Percentiles rank a stretch among this genome's conserved stretches.
Evolutionary conservation across 2,797 vertebrate genomes (phyloP).

Genomic region (Rhinatrema bivittatum): DNA sequence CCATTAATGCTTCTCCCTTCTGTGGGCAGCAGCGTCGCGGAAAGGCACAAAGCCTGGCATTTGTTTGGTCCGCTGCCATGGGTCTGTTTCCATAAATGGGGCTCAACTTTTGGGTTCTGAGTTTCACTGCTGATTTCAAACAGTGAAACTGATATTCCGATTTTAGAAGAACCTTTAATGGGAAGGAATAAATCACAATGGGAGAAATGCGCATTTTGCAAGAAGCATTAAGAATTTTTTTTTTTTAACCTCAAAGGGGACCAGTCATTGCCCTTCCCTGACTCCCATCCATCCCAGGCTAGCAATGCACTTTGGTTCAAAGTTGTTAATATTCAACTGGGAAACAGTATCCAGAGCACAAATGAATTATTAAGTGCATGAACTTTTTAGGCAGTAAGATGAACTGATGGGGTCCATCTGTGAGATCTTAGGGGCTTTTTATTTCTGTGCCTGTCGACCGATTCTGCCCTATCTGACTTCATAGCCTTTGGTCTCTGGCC

Average conservation of each 20-base stretch:
- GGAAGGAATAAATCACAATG: slow-evolving; percentile 66
- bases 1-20: neutral
- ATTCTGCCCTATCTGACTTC: slow-evolving; percentile 83
- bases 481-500: slow-evolving; percentile 88
- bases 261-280: slow-evolving; percentile 58
- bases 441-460: slow-evolving; percentile 66
- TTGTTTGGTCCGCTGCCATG: neutral
- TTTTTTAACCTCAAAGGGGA: slow-evolving; percentile 72
- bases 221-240: slow-evolving; percentile 57
- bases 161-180: slow-evolving; percentile 83
- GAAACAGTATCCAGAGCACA: slow-evolving; percentile 98
- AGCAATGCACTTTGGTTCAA: slow-evolving; percentile 89
- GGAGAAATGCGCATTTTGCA: slow-evolving; percentile 53
- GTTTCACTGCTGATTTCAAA: slow-evolving; percentile 52
- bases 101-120: slow-evolving; percentile 39
- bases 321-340: slow-evolving; percentile 98
- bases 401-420: slow-evolving; percentile 98
- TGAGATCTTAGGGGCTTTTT: slow-evolving; percentile 80
- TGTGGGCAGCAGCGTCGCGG: accelerated
- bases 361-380: slow-evolving; percentile 99
- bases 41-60: neutral
- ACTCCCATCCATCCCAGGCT: slow-evolving; percentile 62
- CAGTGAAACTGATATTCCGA: slow-evolving; percentile 61
- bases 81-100: slow-evolving; percentile 21
- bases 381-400: slow-evolving; percentile 99